A percentile compares a stretch with the other conserved stretches of the same genome.
These are phyloP conservation scores for Amiota mariae DNA, from an alignment of 2,888 invertebrate species.

Conservation along the genomic window DNA sequence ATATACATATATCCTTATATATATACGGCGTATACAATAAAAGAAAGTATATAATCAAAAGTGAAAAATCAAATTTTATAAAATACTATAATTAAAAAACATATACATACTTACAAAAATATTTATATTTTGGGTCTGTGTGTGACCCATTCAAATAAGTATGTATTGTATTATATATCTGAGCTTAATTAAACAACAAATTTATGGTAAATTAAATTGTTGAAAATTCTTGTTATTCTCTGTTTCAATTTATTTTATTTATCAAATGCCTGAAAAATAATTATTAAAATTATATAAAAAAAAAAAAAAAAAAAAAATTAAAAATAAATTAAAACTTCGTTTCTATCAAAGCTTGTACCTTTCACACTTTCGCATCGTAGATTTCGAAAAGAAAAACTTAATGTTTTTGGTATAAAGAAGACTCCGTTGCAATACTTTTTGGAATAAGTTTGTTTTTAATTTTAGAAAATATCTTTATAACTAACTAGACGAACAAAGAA, in stretches of 20 bases:
- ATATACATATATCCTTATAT: no score
- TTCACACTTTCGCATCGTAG: no score
- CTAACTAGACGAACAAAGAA: no score
- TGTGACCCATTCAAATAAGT: not conserved
- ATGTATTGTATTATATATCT: conserved; percentile 37
- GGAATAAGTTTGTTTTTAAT: no score
- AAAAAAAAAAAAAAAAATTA: not conserved
- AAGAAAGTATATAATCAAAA: no score
- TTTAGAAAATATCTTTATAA: no score
- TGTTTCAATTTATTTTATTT: not conserved
- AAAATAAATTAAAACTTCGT: not conserved
- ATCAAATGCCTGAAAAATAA: conserved; percentile 15
- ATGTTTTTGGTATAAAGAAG: no score
- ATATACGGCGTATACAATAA: no score
- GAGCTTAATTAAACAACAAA: conserved; percentile 48
- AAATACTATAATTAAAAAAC: not conserved
- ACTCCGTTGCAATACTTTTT: no score
- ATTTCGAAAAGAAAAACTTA: no score
- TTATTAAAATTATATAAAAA: not conserved
- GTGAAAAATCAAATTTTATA: conserved; percentile 26
- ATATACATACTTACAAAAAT: conserved; percentile 20
- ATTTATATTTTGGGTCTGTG: conserved; percentile 31
- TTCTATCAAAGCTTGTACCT: no score
- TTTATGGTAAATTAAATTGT: conserved; percentile 28
- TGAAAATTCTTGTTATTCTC: not conserved